Conservation (phyloP, 1,140 invertebrate genomes). For the Diorhabda elongata region DNA sequence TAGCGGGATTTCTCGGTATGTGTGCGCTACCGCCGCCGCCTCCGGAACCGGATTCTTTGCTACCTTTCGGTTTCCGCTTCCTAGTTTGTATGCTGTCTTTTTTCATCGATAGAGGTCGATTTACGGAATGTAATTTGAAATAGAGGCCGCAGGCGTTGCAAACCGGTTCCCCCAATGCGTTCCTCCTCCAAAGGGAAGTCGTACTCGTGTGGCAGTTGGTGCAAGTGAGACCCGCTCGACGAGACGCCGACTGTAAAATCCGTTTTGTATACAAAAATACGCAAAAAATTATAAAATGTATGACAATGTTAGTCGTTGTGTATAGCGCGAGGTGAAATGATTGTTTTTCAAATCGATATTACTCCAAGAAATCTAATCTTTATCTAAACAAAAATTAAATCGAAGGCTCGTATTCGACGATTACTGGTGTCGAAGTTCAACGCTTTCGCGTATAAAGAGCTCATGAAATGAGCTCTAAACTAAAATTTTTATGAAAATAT, state of each 20-base stretch:
- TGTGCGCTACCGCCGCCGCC: conserved; percentile 22
- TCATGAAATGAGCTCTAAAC: no score
- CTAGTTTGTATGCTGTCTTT: conserved; percentile 93
- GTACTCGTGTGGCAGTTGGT: conserved; percentile 84
- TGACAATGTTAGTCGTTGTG: no score
- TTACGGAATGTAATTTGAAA: conserved; percentile 85
- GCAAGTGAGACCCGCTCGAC: conserved; percentile 79
- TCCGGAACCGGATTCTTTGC: conserved; percentile 46
- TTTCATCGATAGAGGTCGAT: conserved; percentile 87
- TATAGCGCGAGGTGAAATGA: no score
- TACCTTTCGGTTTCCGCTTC: conserved; percentile 84
- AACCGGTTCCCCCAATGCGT: conserved; percentile 80
- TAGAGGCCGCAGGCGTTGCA: conserved; percentile 95
- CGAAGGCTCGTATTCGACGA: no score
- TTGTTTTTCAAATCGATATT: no score
- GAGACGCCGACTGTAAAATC: conserved; percentile 59
- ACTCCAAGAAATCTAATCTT: no score
- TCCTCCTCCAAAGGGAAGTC: conserved; percentile 88
- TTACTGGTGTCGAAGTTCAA: no score
- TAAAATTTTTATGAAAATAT: no score
- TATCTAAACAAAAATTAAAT: no score
- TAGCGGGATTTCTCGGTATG: conserved; percentile 17
- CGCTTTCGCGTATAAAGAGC: no score
- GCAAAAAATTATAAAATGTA: no score
- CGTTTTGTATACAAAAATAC: neutral